Evolutionary conservation across 2,888 invertebrate genomes (phyloP), one percentile per base, ranked within the genome.

Genomic region (Synergus japonicus): DNA sequence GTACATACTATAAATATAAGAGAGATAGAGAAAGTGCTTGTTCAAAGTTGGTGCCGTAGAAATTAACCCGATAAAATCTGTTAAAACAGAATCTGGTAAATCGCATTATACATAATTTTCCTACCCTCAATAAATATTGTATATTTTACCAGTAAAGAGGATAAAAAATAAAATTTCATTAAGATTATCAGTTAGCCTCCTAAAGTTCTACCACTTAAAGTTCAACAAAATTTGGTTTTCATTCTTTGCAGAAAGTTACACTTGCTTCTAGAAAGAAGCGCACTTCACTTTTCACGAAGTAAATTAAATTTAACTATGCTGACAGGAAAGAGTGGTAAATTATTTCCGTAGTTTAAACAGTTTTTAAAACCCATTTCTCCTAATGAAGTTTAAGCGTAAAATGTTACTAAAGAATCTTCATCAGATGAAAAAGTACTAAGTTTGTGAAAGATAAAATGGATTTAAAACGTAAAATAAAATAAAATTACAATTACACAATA

Each of bases 211-310:
- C 10, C 9, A n/a, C 18, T 43, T 41, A 66, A n/a, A 66, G 41
- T 66, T 66, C n/a, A 66, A n/a, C 41, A 43, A 60, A 60, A 60
- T 66, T 66, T 66, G 65, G n/a, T n/a, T 66, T 66, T 43, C n/a
- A 9, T 9, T n/a, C 1, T 43, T n/a, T 37, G 43, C 65, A 66
- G 4, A 43, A 66, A 66, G 65, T 66, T 66, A 43, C 65, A 65
- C 37, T 66, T 43, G 41, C 65, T 37, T 9, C 4, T 7, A 43
- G 65, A 43, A 43, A 66, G 43, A 66, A 66, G n/a, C 43, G 41
- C 43, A 66, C 65, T 66, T 66, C 65, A 43, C 43, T 66, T 66
- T 66, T 4, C 41, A 43, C 46, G 67, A 67, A 67, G 18, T 44
- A 67, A 67, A 67, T 67, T 67, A 22, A 67, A 67, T 67, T 67